Percentiles rank a stretch among this genome's conserved stretches.
Evolutionary conservation across 2,797 vertebrate species (phyloP).

Genomic region (Lemur catta): DNA sequence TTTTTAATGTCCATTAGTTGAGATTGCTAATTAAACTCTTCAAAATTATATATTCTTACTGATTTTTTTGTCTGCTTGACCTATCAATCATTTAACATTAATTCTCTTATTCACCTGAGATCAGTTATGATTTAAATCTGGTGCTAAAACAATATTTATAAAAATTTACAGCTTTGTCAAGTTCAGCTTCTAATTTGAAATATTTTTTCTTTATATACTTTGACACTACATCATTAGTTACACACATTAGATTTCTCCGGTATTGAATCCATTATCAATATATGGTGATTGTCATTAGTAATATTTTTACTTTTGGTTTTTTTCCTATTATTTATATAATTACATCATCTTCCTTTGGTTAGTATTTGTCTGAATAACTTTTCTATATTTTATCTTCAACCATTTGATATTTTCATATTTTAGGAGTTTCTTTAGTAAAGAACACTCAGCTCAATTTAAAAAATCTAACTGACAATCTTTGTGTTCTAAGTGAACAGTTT

Average conservation of each 20-base stretch:
- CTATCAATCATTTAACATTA: background rate
- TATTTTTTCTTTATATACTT: background rate
- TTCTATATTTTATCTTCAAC: background rate
- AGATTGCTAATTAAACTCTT: background rate
- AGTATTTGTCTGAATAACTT: background rate
- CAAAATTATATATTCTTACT: background rate
- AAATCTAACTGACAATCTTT: background rate
- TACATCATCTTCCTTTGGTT: background rate
- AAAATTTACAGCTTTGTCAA: background rate
- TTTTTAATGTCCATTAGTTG: background rate
- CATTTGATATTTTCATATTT: background rate
- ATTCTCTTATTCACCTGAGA: background rate
- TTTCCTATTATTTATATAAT: background rate
- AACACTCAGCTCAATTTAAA: background rate
- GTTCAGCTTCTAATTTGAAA: background rate
- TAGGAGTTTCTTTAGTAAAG: background rate
- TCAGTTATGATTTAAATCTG: background rate
- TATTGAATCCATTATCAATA: background rate
- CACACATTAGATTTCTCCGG: background rate
- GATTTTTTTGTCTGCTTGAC: background rate
- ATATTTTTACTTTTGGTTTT: background rate
- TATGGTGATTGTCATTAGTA: background rate
- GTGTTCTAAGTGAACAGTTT: background rate
- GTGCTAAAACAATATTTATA: background rate
- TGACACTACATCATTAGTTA: background rate